phyloP scores from a whole-genome alignment of 2,888 invertebrate species.

The Zootermopsis nevadensis region DNA sequence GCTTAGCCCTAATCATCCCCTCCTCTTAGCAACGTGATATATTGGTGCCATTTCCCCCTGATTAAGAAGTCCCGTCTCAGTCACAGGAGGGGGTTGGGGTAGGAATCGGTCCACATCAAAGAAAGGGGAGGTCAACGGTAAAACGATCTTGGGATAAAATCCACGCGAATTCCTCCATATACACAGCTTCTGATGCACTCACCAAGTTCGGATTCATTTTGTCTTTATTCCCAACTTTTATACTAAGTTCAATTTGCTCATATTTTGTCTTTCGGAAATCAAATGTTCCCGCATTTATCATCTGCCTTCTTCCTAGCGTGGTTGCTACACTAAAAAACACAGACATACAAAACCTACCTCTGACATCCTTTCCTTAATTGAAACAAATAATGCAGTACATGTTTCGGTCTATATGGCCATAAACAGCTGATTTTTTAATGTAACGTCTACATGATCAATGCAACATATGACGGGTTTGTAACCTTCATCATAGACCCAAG shows the following conservation, averaged over 20 bases:
- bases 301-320: background rate
- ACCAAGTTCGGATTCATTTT: too few relatives aligned
- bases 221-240: background rate
- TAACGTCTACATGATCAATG: too few relatives aligned
- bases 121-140: background rate
- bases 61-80: slow-evolving; percentile 7
- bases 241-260: background rate
- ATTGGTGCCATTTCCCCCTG: slow-evolving; percentile 23
- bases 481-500: too few relatives aligned
- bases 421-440: too few relatives aligned
- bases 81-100: too few relatives aligned
- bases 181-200: too few relatives aligned
- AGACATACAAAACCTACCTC: too few relatives aligned
- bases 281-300: background rate
- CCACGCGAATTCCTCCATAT: too few relatives aligned
- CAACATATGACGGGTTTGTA: too few relatives aligned
- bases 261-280: slow-evolving; percentile 10
- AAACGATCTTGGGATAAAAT: slow-evolving; percentile 4
- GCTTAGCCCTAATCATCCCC: background rate
- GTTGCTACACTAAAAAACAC: background rate
- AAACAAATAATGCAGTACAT: too few relatives aligned
- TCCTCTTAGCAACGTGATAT: background rate
- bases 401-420: too few relatives aligned
- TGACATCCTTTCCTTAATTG: too few relatives aligned
- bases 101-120: background rate